Evolutionary conservation across 2,888 invertebrate species (phyloP).

Genomic region (Epsilonema sp.): DNA sequence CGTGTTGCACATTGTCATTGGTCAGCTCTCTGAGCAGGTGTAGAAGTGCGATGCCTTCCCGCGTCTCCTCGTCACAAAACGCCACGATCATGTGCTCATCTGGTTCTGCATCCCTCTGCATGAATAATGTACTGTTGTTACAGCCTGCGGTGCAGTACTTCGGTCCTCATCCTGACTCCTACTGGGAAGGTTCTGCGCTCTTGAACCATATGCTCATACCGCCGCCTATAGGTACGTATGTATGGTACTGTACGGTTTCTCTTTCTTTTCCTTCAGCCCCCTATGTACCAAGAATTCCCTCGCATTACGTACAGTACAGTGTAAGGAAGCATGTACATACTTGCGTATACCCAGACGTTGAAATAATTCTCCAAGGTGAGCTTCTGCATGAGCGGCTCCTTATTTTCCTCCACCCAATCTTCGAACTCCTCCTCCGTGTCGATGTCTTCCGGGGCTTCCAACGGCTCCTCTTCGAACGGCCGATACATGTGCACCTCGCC

Average conservation of each 20-base stretch:
- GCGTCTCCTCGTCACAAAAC: slow-evolving; percentile 26
- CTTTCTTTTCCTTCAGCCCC: too few relatives aligned
- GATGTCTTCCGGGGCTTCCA: slow-evolving; percentile 20
- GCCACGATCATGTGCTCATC: slow-evolving; percentile 26
- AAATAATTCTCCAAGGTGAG: slow-evolving; percentile 26
- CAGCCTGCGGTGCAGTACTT: too few relatives aligned
- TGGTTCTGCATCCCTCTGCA: slow-evolving; percentile 25
- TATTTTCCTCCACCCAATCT: slow-evolving; percentile 28
- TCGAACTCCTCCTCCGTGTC: slow-evolving; percentile 28
- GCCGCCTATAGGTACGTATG: too few relatives aligned
- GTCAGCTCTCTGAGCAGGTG: slow-evolving; percentile 24
- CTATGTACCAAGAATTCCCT: too few relatives aligned
- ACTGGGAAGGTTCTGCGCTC: too few relatives aligned
- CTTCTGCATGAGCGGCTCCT: slow-evolving; percentile 28
- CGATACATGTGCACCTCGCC: slow-evolving; percentile 27
- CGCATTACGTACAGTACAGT: too few relatives aligned
- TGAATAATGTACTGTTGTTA: too few relatives aligned
- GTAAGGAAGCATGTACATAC: too few relatives aligned
- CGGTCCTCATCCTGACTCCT: too few relatives aligned
- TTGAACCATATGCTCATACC: too few relatives aligned
- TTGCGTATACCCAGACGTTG: slow-evolving; percentile 29
- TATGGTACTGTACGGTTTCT: too few relatives aligned
- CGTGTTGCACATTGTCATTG: slow-evolving; percentile 27
- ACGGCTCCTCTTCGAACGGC: slow-evolving; percentile 27
- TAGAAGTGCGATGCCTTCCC: slow-evolving; percentile 25